Base-by-base conservation (phyloP, 2,113 vertebrate genomes). In the Nycticorax nycticorax region DNA sequence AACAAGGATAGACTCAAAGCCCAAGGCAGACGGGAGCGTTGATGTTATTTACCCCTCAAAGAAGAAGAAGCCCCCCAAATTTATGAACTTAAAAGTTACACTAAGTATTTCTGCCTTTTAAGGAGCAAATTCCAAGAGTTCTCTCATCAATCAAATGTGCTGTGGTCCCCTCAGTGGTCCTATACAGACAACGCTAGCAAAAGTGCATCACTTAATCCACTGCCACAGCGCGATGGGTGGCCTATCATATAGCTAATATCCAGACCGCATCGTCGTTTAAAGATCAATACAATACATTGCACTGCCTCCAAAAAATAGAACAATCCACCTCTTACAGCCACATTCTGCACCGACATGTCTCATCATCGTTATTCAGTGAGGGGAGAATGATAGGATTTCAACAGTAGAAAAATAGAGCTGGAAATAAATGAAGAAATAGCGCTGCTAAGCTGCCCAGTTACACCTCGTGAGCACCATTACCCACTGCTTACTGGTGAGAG, bases 381-480 rank as follows among this genome's bases (percentile, higher is more conserved):
- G 15, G 28, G 14, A 85, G 33, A 68, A 30, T 55, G 15, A 12
- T 1, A 71, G 72, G 47, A 50, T 67, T 53, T 79, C 28, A 68
- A 45, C 4, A 45, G 68, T 24, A 91, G 35, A 86, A 80, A 91
- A 62, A 35, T 9, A 47, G 16, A 57, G 28, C 33, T 14, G 76
- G 35, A 78, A 91, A 43, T 52, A 93, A 64, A 56, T 17, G 17
- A 20, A 78, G 50, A 75, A 63, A 59, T 8, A 39, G 37, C n/a
- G 19, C 57, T 55, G 28, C 43, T 47, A 37, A 57, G 23, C 9
- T 59, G 68, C 26, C 33, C 27, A 5, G 24, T 75, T 69, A 53
- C 22, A 72, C 27, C 30, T 47, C 0, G 0, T 57, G 64, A 74
- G 17, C 37, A 41, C 13, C 37, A 3, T 13, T 33, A 64, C 62